Percentiles rank a stretch among this genome's conserved stretches.
Conservation (phyloP, 2,888 invertebrate genomes). For the Drosophila rubida region DNA sequence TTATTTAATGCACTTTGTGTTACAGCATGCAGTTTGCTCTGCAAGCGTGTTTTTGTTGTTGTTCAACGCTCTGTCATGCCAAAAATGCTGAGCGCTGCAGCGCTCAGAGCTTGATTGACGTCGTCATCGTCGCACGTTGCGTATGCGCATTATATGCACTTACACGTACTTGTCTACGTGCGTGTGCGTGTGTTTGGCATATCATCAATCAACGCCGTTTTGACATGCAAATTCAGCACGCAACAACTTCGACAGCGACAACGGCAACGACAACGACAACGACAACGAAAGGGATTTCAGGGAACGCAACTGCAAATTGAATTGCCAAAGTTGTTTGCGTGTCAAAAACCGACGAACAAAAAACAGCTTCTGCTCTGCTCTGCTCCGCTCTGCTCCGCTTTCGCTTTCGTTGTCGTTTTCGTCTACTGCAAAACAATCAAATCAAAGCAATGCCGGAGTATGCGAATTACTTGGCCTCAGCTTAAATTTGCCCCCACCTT, state of each 20-base stretch:
- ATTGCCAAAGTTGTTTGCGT: constrained; percentile 53
- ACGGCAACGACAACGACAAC: constrained; percentile 14
- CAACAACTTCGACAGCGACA: constrained; percentile 30
- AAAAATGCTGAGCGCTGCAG: constrained; percentile 26
- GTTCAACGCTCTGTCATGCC: constrained; percentile 37
- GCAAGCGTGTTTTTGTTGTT: constrained; percentile 17
- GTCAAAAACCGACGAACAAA: constrained; percentile 21
- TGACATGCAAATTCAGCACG: constrained; percentile 69
- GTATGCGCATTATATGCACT: constrained; percentile 75
- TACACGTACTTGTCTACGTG: constrained; percentile 8
- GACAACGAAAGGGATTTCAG: constrained; percentile 32
- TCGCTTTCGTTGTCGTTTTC: constrained; percentile 5
- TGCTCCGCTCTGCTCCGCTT: not conserved
- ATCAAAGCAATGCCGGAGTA: constrained; percentile 46
- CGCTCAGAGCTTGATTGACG: constrained; percentile 8
- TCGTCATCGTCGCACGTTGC: constrained; percentile 53
- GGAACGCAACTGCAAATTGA: constrained; percentile 35
- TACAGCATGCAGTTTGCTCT: not conserved
- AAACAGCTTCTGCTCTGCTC: not conserved
- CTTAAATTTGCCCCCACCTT: constrained; percentile 10
- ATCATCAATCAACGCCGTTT: constrained; percentile 64
- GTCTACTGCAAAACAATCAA: constrained; percentile 53
- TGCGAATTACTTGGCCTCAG: constrained; percentile 34
- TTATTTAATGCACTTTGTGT: constrained; percentile 27
- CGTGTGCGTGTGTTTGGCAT: constrained; percentile 1